These are phyloP conservation scores for Slavum lentiscoides DNA, from an alignment of 2,888 invertebrate species.

Conservation along the genomic window DNA sequence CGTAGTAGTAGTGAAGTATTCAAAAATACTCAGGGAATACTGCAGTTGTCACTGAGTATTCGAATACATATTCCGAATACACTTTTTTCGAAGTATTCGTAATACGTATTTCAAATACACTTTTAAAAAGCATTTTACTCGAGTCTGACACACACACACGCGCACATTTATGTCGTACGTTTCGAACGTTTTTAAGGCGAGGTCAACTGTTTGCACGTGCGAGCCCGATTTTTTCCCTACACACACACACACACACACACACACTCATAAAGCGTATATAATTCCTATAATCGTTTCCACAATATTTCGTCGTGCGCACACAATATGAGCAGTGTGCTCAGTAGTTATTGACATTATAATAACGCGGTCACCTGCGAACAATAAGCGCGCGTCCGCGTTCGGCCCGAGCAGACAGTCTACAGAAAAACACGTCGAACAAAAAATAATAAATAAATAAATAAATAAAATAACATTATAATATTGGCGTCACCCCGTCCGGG, in stretches of 20 bases:
- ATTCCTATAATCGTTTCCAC: conserved; percentile 17
- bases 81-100: too few relatives aligned
- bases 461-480: neutral
- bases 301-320: neutral
- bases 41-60: too few relatives aligned
- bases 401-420: conserved; percentile 28
- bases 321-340: neutral
- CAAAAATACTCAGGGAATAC: too few relatives aligned
- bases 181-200: neutral
- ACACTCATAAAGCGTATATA: neutral
- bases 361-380: conserved; percentile 36
- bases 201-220: conserved; percentile 36
- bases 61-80: too few relatives aligned
- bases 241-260: neutral
- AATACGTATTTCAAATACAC: too few relatives aligned
- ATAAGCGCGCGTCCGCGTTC: neutral
- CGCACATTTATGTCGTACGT: too few relatives aligned
- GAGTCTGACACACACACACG: too few relatives aligned
- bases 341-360: conserved; percentile 29
- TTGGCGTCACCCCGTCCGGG: conserved; percentile 16
- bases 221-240: neutral
- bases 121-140: too few relatives aligned
- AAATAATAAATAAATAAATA: neutral
- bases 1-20: too few relatives aligned
- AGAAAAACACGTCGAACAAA: conserved; percentile 11